Base-by-base conservation (phyloP, 2,888 invertebrate genomes). In the Cryptus viduatorius region DNA sequence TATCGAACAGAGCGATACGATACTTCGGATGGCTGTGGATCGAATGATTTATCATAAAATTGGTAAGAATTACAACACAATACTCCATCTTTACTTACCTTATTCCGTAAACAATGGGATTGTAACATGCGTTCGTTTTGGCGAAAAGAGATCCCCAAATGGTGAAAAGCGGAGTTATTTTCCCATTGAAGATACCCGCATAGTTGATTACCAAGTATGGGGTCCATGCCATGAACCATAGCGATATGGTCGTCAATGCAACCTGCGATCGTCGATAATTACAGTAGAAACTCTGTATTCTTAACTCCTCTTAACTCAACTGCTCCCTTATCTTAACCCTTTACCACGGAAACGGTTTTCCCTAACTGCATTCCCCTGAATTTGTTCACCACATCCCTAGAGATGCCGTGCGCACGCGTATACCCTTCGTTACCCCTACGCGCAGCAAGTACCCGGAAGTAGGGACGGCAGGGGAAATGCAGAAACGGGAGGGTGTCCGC, bases 111-210 rank as follows among this genome's bases (percentile, higher is more conserved):
- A 98, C 98, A 92, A 98, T 97, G 31, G 98, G 98, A 94, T 98
- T 98, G 95, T 98, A 98, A 85, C 97, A 97, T 86, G 98, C 97
- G 90, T 97, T 98, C 86, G 98, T 97, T 94, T 98, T 98, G 83
- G 98, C 98, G 93, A 98, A 98, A 89, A 98, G 95, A 48, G 98
- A 97, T 75, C 97, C 97, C 97, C 98, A 97, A 94, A 98, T 97
- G 78, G 98, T 97, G 82, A 96, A 96, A 84, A 98, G 94, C 14
- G 98, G 98, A 88, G 95, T 97, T 88, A 98, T 96, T 56, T 95
- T 95, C 73, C 95, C 95, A 81, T 95, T 95, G 90, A 98, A 97
- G 79, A 98, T 96, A 67, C 98, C 98, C 86, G 96, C 94, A 92
- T 96, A 97, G 94, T 98, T 98, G 89, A 98, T 97, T 71, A 98